Conservation (phyloP, 2,888 invertebrate genomes). For the Mantis religiosa region DNA sequence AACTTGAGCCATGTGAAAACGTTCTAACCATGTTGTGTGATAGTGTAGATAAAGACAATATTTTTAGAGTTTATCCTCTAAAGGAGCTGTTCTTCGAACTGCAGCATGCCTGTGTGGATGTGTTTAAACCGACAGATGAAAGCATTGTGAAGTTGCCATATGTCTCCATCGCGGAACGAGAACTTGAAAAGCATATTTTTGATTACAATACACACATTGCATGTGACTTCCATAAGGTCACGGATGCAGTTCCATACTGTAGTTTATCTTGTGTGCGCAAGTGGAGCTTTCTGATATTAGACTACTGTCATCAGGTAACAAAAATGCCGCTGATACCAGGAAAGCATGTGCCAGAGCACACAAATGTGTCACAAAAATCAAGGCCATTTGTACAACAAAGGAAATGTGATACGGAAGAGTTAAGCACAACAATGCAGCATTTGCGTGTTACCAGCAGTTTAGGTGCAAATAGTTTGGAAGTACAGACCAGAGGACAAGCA, state of each 20-base stretch:
- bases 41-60: not conserved
- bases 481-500: not conserved
- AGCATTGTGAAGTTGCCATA: not conserved
- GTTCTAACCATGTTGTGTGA: not conserved
- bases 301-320: not conserved
- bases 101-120: not conserved
- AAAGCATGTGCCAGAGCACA: not conserved
- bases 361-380: not conserved
- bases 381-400: not conserved
- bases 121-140: not conserved
- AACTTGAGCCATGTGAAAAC: not conserved
- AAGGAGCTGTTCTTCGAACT: not conserved
- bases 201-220: not conserved
- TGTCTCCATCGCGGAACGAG: not conserved
- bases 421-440: not conserved
- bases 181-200: not conserved
- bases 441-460: not conserved
- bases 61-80: not conserved
- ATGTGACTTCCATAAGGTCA: not conserved
- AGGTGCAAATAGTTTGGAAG: not conserved
- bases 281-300: not conserved
- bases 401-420: no score
- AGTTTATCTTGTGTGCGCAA: not conserved
- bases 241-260: not conserved
- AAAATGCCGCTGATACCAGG: not conserved